Evolutionary conservation across 2,113 vertebrate genomes (phyloP).

Genomic region (Sebastes schlegelii): DNA sequence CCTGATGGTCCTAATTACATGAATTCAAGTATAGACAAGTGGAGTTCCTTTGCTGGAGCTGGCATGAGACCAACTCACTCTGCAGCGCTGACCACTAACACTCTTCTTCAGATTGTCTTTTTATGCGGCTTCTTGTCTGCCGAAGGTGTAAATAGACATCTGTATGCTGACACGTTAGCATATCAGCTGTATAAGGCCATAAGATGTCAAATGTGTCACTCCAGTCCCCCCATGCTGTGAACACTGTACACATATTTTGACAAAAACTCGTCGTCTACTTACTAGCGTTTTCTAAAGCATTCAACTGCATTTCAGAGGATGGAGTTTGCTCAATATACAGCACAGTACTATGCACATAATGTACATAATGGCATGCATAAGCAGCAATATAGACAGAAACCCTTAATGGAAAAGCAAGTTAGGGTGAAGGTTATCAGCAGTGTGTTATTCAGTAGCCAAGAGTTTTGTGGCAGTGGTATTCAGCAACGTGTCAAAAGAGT

Average conservation of each 20-base stretch:
- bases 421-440: neutral
- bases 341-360: too few relatives aligned
- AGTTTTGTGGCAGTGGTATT: neutral
- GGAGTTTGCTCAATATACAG: neutral
- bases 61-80: neutral
- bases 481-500: neutral
- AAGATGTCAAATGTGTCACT: neutral
- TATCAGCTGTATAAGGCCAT: neutral
- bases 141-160: neutral
- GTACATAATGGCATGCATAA: too few relatives aligned
- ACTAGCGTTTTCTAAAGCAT: neutral
- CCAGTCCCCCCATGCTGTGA: neutral
- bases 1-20: neutral
- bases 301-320: neutral
- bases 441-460: neutral
- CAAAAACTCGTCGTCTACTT: neutral
- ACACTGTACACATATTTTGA: neutral
- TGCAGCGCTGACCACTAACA: neutral
- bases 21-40: constrained; percentile 9
- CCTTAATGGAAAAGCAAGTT: neutral
- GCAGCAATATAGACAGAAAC: too few relatives aligned
- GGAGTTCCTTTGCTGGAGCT: constrained; percentile 7
- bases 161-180: neutral
- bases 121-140: neutral
- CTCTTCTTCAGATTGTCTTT: neutral